Evolutionary conservation across 2,888 invertebrate species (phyloP).

Genomic region (Pilophorus perplexus): DNA sequence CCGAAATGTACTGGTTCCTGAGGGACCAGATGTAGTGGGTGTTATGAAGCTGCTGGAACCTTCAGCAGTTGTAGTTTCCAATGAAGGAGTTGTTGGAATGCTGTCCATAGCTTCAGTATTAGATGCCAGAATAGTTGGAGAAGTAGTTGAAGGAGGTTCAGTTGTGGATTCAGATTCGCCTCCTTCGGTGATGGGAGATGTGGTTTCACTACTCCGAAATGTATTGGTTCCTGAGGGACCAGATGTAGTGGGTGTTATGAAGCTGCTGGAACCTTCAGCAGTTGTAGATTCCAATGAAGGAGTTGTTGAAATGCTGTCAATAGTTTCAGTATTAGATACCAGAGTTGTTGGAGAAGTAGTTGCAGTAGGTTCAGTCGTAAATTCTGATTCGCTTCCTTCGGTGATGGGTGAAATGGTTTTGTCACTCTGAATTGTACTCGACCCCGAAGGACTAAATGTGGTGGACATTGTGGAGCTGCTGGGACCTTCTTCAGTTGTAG

Average conservation of each 20-base stretch:
- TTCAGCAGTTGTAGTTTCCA: background rate
- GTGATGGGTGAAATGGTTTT: background rate
- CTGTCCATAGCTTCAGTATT: background rate
- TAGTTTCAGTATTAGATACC: background rate
- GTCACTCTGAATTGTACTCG: background rate
- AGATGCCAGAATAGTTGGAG: background rate
- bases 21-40: background rate
- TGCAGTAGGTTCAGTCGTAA: background rate
- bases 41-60: background rate
- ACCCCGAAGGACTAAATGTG: background rate
- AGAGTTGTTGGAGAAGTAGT: background rate
- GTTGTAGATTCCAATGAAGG: background rate
- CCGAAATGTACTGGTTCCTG: slow-evolving; percentile 2
- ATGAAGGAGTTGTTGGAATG: no score
- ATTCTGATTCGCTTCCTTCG: background rate
- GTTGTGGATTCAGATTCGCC: background rate
- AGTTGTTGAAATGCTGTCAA: background rate
- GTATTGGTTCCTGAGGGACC: background rate
- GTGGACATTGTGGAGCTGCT: background rate
- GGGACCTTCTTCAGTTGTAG: background rate
- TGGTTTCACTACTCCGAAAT: background rate
- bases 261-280: background rate
- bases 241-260: background rate
- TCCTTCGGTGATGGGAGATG: background rate
- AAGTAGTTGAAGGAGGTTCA: background rate